Conservation (phyloP, 2,888 invertebrate genomes). For the Eubasilissa splendida region DNA sequence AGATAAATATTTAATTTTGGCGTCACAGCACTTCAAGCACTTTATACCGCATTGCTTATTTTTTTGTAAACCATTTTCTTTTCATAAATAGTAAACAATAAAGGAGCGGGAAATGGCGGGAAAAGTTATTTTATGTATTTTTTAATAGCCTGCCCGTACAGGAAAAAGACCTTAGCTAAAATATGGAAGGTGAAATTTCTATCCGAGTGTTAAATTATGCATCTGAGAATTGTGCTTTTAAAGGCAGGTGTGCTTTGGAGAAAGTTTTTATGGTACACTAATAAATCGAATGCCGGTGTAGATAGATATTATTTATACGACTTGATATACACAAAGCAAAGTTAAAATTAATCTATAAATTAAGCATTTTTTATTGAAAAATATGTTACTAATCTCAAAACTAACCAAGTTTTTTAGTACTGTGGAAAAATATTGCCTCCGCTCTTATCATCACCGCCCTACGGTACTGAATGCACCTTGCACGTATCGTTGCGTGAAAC, state of each 20-base stretch:
- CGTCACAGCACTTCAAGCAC: too few species aligned
- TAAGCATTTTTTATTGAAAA: too few species aligned
- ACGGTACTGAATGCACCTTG: too few species aligned
- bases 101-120: not conserved
- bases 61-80: not conserved
- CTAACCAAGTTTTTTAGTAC: too few species aligned
- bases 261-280: not conserved
- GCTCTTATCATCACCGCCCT: too few species aligned
- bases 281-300: not conserved
- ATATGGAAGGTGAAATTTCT: slow-evolving; percentile 2
- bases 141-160: slow-evolving; percentile 7
- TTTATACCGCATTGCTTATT: not conserved
- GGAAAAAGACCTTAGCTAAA: not conserved
- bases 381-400: too few species aligned
- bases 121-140: slow-evolving; percentile 1
- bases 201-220: slow-evolving; percentile 17
- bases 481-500: too few species aligned
- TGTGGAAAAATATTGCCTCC: too few species aligned
- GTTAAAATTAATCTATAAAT: too few species aligned
- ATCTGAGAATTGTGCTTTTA: slow-evolving; percentile 30
- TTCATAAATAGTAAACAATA: slow-evolving; percentile 10
- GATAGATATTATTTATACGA: too few species aligned
- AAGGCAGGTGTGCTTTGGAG: not conserved
- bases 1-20: too few species aligned
- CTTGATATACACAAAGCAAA: too few species aligned